Evolutionary conservation across 1,140 invertebrate genomes (phyloP).

Genomic region (Drosophila ercepeae): DNA sequence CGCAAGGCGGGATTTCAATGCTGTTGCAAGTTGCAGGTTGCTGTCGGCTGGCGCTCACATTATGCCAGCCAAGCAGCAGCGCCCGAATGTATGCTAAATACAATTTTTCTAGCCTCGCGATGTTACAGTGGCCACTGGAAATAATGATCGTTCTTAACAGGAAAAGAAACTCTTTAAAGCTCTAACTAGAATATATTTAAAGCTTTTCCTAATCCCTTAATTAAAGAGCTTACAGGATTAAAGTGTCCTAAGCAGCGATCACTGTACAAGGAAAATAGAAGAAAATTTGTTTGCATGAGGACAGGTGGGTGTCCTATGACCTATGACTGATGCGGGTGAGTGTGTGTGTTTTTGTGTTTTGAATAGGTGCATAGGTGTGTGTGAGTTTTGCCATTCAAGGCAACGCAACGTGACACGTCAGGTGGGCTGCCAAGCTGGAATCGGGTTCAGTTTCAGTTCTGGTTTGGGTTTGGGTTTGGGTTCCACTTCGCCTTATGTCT

Average conservation of each 20-base stretch:
- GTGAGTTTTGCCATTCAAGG: constrained; percentile 50
- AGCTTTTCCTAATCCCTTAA: not conserved
- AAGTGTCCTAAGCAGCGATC: not conserved
- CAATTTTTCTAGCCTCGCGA: constrained; percentile 45
- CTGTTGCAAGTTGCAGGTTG: constrained; percentile 13
- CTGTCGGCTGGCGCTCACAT: constrained; percentile 63
- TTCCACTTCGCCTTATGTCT: constrained; percentile 3
- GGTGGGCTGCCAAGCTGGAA: constrained; percentile 34
- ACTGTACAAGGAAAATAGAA: constrained; percentile 14
- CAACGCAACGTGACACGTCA: constrained; percentile 60
- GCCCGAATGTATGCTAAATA: constrained; percentile 83
- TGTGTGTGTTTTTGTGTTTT: constrained; percentile 19
- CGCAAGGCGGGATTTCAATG: constrained; percentile 66
- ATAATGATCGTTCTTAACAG: not conserved
- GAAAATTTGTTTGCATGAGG: constrained; percentile 37
- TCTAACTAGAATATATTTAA: not conserved
- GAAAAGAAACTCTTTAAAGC: too few relatives aligned
- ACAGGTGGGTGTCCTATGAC: constrained; percentile 39
- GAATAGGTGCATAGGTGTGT: constrained; percentile 22
- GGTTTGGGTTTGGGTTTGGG: not conserved
- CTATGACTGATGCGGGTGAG: constrained; percentile 15
- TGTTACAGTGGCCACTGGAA: constrained; percentile 13
- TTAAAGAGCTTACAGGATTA: not conserved
- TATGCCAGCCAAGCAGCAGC: constrained; percentile 60
- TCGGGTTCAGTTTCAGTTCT: constrained; percentile 1